phyloP scores from a whole-genome alignment of 2,113 vertebrate species.

The Lophius piscatorius region DNA sequence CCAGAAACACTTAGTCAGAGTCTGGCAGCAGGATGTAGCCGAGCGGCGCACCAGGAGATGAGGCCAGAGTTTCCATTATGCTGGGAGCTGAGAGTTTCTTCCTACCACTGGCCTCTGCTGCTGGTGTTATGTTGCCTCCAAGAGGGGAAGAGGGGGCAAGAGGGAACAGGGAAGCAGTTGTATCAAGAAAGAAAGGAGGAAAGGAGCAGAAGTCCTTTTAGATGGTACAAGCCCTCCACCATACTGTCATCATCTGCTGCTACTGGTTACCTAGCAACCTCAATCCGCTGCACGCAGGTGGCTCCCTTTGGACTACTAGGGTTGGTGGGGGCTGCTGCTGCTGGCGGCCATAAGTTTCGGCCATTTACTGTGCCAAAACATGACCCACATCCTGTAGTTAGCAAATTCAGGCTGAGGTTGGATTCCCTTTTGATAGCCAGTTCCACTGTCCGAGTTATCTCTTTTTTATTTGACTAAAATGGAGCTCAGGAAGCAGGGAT shows the following conservation, averaged over 20 bases:
- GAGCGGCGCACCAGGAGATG: conserved; percentile 61
- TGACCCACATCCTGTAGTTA: conserved; percentile 26
- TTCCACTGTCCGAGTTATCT: too few species aligned
- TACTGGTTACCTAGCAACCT: conserved; percentile 77
- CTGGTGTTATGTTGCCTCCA: conserved; percentile 63
- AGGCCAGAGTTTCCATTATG: conserved; percentile 77
- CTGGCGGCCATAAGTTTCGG: conserved; percentile 38
- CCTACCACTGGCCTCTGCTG: conserved; percentile 59
- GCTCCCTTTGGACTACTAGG: conserved; percentile 56
- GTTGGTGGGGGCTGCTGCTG: conserved; percentile 34
- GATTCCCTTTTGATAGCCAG: too few species aligned
- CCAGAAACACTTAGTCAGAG: conserved; percentile 76
- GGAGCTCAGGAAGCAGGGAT: too few species aligned
- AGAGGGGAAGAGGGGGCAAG: conserved; percentile 22
- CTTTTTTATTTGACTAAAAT: too few species aligned
- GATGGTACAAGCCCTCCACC: conserved; percentile 35
- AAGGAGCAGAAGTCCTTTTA: conserved; percentile 24
- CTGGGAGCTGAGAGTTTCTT: conserved; percentile 59
- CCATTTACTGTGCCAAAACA: conserved; percentile 41
- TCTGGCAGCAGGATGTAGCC: conserved; percentile 66
- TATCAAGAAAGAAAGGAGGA: conserved; percentile 1
- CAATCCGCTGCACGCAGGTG: conserved; percentile 66
- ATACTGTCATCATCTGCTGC: conserved; percentile 59
- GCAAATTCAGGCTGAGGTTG: too few species aligned
- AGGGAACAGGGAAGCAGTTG: neutral